These are phyloP conservation scores for Phycodurus eques DNA, from an alignment of 2,113 vertebrate genomes.

Conservation along the genomic window DNA sequence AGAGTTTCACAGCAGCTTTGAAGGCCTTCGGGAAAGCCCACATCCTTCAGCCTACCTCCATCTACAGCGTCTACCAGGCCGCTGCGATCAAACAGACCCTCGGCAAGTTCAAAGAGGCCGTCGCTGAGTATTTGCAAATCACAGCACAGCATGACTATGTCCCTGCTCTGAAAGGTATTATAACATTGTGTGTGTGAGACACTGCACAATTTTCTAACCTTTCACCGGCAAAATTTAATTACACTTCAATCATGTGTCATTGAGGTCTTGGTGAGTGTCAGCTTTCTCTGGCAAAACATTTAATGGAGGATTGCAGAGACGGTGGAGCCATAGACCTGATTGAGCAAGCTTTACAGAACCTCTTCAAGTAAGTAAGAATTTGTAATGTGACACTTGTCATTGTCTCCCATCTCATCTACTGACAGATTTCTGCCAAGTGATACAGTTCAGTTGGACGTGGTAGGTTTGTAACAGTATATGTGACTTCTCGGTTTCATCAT, in stretches of 20 bases:
- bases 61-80: conserved; percentile 88
- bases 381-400: neutral
- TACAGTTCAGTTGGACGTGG: neutral
- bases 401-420: neutral
- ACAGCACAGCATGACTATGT: conserved; percentile 84
- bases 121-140: conserved; percentile 83
- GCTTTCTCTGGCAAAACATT: conserved; percentile 81
- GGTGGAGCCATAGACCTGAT: conserved; percentile 83
- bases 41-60: conserved; percentile 85
- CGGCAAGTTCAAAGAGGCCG: conserved; percentile 86
- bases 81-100: conserved; percentile 91
- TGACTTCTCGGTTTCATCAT: too few species aligned
- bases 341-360: conserved; percentile 85
- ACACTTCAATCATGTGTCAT: conserved; percentile 25
- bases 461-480: too few species aligned
- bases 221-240: neutral
- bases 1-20: conserved; percentile 88
- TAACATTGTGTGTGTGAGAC: neutral
- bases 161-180: conserved; percentile 89
- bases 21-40: conserved; percentile 90
- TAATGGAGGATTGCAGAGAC: conserved; percentile 85
- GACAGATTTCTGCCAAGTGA: neutral
- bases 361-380: conserved; percentile 76
- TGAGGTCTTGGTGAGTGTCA: conserved; percentile 93
- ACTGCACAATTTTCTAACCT: neutral